Evolutionary conservation across 2,113 vertebrate genomes (phyloP).

Genomic region (Pseudopodoces humilis): DNA sequence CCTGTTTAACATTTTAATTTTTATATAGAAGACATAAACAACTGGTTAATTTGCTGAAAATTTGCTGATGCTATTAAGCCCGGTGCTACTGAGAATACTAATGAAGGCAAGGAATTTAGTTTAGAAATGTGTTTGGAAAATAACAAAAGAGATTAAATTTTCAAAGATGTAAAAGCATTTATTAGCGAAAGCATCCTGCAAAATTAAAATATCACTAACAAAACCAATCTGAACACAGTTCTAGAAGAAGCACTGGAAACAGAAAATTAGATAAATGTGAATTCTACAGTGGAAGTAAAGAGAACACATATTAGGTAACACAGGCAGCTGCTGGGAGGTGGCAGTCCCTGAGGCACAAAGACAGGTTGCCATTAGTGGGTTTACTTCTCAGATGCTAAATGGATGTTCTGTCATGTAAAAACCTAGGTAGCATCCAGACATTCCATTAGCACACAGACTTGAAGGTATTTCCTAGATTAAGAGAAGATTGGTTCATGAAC

Average conservation of each 20-base stretch:
- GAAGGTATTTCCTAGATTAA: not conserved
- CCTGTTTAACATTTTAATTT: constrained; percentile 27
- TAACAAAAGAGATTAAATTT: constrained; percentile 15
- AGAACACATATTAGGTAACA: not conserved
- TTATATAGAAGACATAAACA: constrained; percentile 17
- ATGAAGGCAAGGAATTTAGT: not conserved
- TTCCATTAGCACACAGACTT: not conserved
- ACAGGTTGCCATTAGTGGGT: not conserved
- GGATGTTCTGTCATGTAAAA: not conserved
- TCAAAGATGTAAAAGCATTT: not conserved
- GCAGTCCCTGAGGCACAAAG: not conserved
- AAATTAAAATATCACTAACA: constrained; percentile 4
- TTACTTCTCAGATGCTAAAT: not conserved
- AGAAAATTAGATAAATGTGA: not conserved
- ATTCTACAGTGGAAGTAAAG: not conserved
- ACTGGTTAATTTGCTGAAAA: constrained; percentile 25
- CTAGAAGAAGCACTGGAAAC: not conserved
- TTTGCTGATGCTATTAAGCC: constrained; percentile 17
- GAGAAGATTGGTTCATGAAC: not conserved
- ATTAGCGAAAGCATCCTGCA: not conserved
- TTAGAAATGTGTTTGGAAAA: constrained; percentile 4
- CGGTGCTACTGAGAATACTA: not conserved
- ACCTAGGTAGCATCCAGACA: not conserved
- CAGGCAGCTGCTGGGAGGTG: not conserved
- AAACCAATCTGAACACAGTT: not conserved